Evolutionary conservation across 2,888 invertebrate species (phyloP).

Genomic region (Nymphalis urticae): DNA sequence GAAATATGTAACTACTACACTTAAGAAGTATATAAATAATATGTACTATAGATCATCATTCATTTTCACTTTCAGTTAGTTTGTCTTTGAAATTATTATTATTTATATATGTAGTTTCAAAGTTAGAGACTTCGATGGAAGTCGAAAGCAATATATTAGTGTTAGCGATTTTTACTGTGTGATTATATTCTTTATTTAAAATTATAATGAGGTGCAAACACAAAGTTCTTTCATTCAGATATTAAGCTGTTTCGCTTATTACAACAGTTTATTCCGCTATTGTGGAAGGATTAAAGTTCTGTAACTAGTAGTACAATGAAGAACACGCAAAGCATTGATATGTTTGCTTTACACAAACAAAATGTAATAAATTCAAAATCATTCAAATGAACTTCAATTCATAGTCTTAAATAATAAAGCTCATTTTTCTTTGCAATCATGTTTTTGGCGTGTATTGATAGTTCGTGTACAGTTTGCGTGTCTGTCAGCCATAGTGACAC

Average conservation of each 20-base stretch:
- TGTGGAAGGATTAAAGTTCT: constrained; percentile 72
- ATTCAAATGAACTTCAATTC: constrained; percentile 10
- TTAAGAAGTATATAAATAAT: too few relatives aligned
- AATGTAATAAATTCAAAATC: constrained; percentile 25
- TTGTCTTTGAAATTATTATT: too few relatives aligned
- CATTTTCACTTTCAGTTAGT: too few relatives aligned
- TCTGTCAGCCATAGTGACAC: constrained; percentile 42
- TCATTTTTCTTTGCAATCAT: constrained; percentile 15
- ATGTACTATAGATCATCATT: too few relatives aligned
- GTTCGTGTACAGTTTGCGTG: constrained; percentile 40
- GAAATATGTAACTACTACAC: too few relatives aligned
- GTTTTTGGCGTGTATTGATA: constrained; percentile 37
- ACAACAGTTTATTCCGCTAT: constrained; percentile 64
- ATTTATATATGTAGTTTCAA: too few relatives aligned
- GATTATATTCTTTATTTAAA: background rate
- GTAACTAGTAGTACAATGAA: constrained; percentile 73
- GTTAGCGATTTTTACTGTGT: too few relatives aligned
- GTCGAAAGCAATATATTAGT: too few relatives aligned
- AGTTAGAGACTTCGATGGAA: too few relatives aligned
- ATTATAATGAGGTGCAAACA: constrained; percentile 38
- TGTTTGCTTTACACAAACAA: constrained; percentile 38
- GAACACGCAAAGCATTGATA: constrained; percentile 74
- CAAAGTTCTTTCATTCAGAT: constrained; percentile 47
- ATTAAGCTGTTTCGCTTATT: constrained; percentile 67
- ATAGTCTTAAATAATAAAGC: constrained; percentile 15